These are phyloP conservation scores for Dromiciops gliroides DNA, from an alignment of 2,113 vertebrate genomes.

Conservation along the genomic window DNA sequence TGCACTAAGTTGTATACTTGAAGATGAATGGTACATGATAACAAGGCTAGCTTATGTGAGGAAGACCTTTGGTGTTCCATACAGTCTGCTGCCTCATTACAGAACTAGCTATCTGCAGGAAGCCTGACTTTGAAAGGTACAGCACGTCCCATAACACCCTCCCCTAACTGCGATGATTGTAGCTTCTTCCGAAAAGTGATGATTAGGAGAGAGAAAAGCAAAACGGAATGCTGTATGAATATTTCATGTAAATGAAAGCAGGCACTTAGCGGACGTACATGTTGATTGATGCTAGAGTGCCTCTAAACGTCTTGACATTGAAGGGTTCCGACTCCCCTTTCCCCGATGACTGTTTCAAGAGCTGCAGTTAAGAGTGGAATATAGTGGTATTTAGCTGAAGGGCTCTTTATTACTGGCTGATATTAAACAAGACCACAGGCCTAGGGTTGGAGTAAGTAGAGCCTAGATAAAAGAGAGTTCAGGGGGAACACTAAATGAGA, in stretches of 20 bases:
- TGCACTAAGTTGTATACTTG: constrained; percentile 84
- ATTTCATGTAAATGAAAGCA: constrained; percentile 99
- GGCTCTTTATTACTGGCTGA: constrained; percentile 94
- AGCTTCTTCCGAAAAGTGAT: constrained; percentile 95
- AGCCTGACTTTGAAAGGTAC: constrained; percentile 91
- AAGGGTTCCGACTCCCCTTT: constrained; percentile 88
- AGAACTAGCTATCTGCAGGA: constrained; percentile 89
- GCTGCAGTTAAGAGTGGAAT: constrained; percentile 91
- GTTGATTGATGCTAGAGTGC: constrained; percentile 97
- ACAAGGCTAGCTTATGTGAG: constrained; percentile 82
- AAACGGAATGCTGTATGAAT: constrained; percentile 98
- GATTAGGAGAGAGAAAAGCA: constrained; percentile 96
- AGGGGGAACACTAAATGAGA: constrained; percentile 68
- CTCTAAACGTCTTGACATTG: constrained; percentile 94
- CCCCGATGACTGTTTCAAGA: constrained; percentile 90
- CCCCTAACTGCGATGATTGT: constrained; percentile 95
- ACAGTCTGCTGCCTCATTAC: constrained; percentile 88
- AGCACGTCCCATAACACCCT: constrained; percentile 89
- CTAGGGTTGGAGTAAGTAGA: constrained; percentile 84
- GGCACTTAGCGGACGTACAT: constrained; percentile 95
- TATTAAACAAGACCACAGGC: constrained; percentile 91
- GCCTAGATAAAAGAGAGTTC: constrained; percentile 82
- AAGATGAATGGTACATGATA: constrained; percentile 82
- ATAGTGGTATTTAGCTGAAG: constrained; percentile 93
- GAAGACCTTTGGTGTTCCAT: constrained; percentile 87